Percentiles rank a stretch among this genome's conserved stretches.
Evolutionary conservation across 1,140 invertebrate species (phyloP).

Genomic region (Lepidurus arcticus): DNA sequence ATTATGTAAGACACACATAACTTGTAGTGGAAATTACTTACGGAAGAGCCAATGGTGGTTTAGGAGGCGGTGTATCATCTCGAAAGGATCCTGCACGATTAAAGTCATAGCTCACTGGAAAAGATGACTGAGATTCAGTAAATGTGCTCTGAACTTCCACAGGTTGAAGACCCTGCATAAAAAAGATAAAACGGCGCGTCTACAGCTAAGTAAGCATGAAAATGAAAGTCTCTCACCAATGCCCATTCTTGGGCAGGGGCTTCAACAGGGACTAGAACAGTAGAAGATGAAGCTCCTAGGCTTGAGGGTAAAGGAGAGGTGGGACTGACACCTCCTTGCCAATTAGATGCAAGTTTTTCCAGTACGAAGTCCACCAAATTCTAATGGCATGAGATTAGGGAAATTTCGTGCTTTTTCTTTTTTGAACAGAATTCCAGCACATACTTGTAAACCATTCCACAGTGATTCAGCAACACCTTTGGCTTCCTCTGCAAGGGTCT

Average conservation of each 20-base stretch:
- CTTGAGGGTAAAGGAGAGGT: slow-evolving; percentile 2
- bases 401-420: neutral
- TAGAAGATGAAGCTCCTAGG: slow-evolving; percentile 5
- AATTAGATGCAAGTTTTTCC: neutral
- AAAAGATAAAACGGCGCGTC: neutral
- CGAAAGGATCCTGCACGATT: slow-evolving; percentile 47
- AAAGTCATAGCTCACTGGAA: slow-evolving; percentile 27
- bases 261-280: slow-evolving; percentile 18
- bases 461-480: slow-evolving; percentile 65
- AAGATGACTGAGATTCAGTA: slow-evolving; percentile 29
- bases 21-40: slow-evolving; percentile 38
- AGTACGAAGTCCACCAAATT: slow-evolving; percentile 5
- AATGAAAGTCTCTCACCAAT: neutral
- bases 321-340: neutral
- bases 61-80: slow-evolving; percentile 64
- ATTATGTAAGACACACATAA: neutral
- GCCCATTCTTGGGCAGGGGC: slow-evolving; percentile 29
- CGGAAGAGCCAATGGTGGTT: slow-evolving; percentile 67
- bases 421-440: neutral
- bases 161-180: slow-evolving; percentile 19
- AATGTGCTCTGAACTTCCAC: slow-evolving; percentile 30
- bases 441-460: slow-evolving; percentile 40
- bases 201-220: neutral
- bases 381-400: neutral
- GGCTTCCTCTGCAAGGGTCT: slow-evolving; percentile 70